Base-by-base conservation (phyloP, 2,888 invertebrate genomes). In the Drosophila pseudotalamancana region DNA sequence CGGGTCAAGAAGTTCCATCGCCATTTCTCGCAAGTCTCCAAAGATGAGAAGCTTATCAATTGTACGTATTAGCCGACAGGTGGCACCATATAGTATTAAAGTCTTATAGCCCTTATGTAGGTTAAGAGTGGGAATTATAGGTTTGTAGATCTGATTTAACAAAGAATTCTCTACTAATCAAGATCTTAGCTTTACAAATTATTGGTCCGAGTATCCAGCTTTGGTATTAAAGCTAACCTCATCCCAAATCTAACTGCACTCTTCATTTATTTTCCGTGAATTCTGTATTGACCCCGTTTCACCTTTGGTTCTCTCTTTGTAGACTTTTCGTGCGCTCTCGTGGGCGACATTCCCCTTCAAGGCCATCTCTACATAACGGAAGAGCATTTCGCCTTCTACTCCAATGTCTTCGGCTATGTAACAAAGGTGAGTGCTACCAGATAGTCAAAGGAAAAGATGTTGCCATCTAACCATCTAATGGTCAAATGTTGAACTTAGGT, bases 371-470 rank as follows among this genome's bases (percentile, higher is more conserved):
- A 98, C 92, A 97, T 98, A 90, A 97, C 98, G 70, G 95, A 96
- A 90, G 97, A 97, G 91, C 97, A 97, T 92, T 97, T 98, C 92
- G 98, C 97, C 82, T 98, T 98, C 93, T 97, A 98, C 92, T 98
- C 98, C 71, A 98, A 98, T 91, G 97, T 98, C 62, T 97, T 98
- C 91, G 98, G 98, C 88, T 97, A 97, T 92, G 96, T 97, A 75
- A 97, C 97, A 88, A 97, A 97, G 94, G 97, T 97, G 92, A 93
- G 92, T 84, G 6, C 4, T 3, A 2, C 4, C 16, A 4, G 34
- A 4, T 16, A 8, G 32, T 4, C n/a, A n/a, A n/a, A n/a, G n/a
- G 6, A 34, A 3, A 1, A 1, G 8, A 6, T 37, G 19, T 0
- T 12, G 4, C 14, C 32, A 32, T 6, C 21, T 32, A 46, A 32